These are phyloP conservation scores for Drosophila hawaiiensis DNA, from an alignment of 2,888 invertebrate genomes.

Conservation along the genomic window DNA sequence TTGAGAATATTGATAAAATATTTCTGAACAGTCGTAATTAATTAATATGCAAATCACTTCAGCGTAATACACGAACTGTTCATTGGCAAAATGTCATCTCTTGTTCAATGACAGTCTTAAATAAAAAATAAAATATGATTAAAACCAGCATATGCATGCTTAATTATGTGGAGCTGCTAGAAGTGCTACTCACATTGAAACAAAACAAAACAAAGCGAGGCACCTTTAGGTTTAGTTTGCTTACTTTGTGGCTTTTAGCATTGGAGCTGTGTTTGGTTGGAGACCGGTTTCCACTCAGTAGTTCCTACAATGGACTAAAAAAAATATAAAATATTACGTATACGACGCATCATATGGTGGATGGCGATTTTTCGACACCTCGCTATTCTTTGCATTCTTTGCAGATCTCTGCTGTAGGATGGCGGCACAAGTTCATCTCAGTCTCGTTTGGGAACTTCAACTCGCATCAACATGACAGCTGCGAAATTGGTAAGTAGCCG, in stretches of 20 bases:
- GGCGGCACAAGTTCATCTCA: constrained; percentile 60
- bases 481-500: constrained; percentile 77
- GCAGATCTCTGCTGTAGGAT: constrained; percentile 70
- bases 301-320: too few species aligned
- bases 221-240: constrained; percentile 21
- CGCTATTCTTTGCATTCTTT: constrained; percentile 54
- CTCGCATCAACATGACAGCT: constrained; percentile 77
- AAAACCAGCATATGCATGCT: too few species aligned
- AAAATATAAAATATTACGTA: not conserved
- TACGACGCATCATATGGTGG: constrained; percentile 46
- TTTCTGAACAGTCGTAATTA: not conserved
- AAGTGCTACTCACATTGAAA: not conserved
- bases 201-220: constrained; percentile 19
- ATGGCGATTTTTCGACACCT: constrained; percentile 29
- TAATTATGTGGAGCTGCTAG: too few species aligned
- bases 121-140: not conserved
- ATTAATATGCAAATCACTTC: not conserved
- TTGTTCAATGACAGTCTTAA: not conserved
- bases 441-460: constrained; percentile 78
- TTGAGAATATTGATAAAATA: not conserved
- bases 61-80: not conserved
- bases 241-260: constrained; percentile 19
- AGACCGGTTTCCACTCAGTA: constrained; percentile 36
- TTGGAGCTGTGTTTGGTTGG: constrained; percentile 9
- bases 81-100: not conserved